These are phyloP conservation scores for Diabrotica undecimpunctata DNA, from an alignment of 1,140 invertebrate genomes.

Conservation along the genomic window DNA sequence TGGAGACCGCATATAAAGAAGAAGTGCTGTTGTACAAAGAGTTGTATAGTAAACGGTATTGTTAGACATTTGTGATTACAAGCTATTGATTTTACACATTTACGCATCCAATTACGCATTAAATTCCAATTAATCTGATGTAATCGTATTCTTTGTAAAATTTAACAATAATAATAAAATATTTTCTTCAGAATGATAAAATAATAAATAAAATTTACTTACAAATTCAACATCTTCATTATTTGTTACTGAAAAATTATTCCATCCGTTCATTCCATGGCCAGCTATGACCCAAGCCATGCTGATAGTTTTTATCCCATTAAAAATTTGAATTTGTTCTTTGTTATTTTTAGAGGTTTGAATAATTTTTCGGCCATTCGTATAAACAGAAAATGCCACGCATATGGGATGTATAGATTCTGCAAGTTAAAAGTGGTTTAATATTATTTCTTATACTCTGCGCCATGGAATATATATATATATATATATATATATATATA, in stretches of 20 bases:
- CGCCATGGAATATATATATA: too few relatives aligned
- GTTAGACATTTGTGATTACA: too few relatives aligned
- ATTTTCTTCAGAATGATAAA: too few relatives aligned
- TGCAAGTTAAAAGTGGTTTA: slow-evolving; percentile 15
- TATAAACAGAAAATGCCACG: slow-evolving; percentile 30
- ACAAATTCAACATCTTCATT: slow-evolving; percentile 12
- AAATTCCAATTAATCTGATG: too few relatives aligned
- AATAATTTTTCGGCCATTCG: slow-evolving; percentile 31
- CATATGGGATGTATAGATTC: slow-evolving; percentile 21
- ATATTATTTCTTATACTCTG: not conserved
- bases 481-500: too few relatives aligned
- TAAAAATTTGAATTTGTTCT: slow-evolving; percentile 39
- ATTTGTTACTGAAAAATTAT: slow-evolving; percentile 13
- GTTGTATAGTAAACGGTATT: too few relatives aligned
- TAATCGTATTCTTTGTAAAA: too few relatives aligned
- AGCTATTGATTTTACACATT: too few relatives aligned
- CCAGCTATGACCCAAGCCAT: slow-evolving; percentile 43
- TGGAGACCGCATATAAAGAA: too few relatives aligned
- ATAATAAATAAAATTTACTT: slow-evolving; percentile 3
- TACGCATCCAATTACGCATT: too few relatives aligned
- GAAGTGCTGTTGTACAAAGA: too few relatives aligned
- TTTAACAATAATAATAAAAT: too few relatives aligned
- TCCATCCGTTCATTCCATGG: slow-evolving; percentile 21
- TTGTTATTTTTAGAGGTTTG: slow-evolving; percentile 10
- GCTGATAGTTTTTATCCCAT: slow-evolving; percentile 42